Evolutionary conservation across 2,888 invertebrate genomes (phyloP), one percentile per base, ranked within the genome.

Genomic region (Sinohyriopsis cumingii): DNA sequence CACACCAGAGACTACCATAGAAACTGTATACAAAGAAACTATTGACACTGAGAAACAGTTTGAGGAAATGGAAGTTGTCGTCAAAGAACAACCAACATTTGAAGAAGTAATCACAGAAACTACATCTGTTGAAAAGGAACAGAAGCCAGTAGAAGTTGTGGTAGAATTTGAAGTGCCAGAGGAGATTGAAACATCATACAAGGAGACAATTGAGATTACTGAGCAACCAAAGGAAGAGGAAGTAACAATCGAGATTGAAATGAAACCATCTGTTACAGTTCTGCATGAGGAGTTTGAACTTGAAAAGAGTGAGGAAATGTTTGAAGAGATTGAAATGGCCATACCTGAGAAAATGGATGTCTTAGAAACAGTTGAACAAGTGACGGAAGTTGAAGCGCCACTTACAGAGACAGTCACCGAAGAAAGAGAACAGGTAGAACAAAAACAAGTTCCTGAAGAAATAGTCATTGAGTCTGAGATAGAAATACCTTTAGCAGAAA

Each of bases 31-130:
- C 56, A 59, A 60, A 33, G 71, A 69, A 65, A 60, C 67, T 55
- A 59, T 63, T 28, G 73, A 69, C 33, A 54, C 55, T 55, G 56
- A 65, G 61, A 59, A 64, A 59, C 55, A 55, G 55, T 25, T 56
- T 20, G 33, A 33, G 5, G 33, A 33, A 33, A 33, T 33, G 4
- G 4, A 5, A 33, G 53, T 71, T n/a, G 60, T 63, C 22, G 33
- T 56, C 22, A 53, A 64, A 56, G 59, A 63, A 59, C 55, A 65
- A 33, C 53, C 62, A 63, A 45, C 54, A 20, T 56, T 28, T 22
- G 67, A 68, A 68, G 70, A 64, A 5, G 71, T 73, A 55, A 68
- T 71, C 60, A 22, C 45, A 33, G 56, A 56, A n/a, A 45, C 57
- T 22, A 57, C 24, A 67, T 24, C 53, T 9, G 20, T 55, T 3